Evolutionary conservation across 2,113 vertebrate genomes (phyloP), one percentile per base, ranked within the genome.

Genomic region (Triplophysa rosa): DNA sequence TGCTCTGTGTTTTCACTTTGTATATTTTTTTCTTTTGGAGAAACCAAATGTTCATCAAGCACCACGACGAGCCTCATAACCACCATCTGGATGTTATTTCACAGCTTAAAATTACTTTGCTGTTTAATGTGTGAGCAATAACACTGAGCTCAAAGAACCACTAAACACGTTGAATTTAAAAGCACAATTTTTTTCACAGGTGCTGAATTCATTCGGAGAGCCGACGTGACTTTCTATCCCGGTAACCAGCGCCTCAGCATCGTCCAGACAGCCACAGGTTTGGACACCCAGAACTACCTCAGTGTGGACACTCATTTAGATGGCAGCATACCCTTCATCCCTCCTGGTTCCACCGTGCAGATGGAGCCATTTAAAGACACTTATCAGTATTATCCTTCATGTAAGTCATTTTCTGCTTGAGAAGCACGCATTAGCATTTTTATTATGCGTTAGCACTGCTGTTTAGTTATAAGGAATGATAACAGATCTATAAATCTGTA

Each of bases 251-350:
- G 23, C 0, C 90, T 98, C 81, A 90, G 63, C 12, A 87, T 99
- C 84, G 92, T 89, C 61, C 97, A 99, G 86, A 94, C 81, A 0
- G 95, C 92, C 0, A 89, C 90, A 10, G 97, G 95, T 2, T 89
- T 98, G 24, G 96, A 97, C 79, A 86, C 91, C 0, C 93, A 98
- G 83, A 95, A 95, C 84, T 95, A 97, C 83, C 88, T 99, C 70
- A 94, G 74, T 4, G 86, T 98, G 45, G 93, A 91, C 83, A 96
- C 95, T 0, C 84, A 87, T 2, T 88, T 99, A 84, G 90, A 89
- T 8, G 97, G 98, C 19, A 89, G 88, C 13, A 90, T 97, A 75
- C 98, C 98, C 0, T 89, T 92, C 49, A 80, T 98, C 3, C 91
- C 94, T 0, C 93, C 91, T 3, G 93, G 93, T 2, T 86, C 92